phyloP scores from a whole-genome alignment of 1,140 invertebrate genomes.

The Diabrotica undecimpunctata region DNA sequence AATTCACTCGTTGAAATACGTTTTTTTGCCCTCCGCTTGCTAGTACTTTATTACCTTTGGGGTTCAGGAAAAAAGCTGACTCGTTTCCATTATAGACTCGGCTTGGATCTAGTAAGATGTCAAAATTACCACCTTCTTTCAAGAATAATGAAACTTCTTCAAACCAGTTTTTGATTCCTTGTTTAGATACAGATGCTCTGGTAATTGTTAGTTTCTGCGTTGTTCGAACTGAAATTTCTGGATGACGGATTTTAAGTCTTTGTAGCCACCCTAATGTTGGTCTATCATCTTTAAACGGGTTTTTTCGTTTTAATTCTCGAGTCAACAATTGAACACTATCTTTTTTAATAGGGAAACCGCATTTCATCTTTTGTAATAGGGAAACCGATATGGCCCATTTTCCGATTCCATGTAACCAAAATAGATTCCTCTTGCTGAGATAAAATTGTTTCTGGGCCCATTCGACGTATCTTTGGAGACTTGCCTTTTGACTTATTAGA shows the following conservation, averaged over 20 bases:
- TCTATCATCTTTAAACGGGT: too few species aligned
- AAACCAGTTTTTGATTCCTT: too few species aligned
- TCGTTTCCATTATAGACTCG: conserved; percentile 45
- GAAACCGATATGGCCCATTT: conserved; percentile 42
- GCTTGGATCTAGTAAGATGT: conserved; percentile 13
- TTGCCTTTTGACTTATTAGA: conserved; percentile 38
- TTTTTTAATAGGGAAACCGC: too few species aligned
- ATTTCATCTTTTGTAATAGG: conserved; percentile 42
- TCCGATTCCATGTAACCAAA: conserved; percentile 41
- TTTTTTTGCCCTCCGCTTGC: conserved; percentile 10
- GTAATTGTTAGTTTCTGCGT: conserved; percentile 36
- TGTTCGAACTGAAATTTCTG: conserved; percentile 25
- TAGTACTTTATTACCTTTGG: conserved; percentile 22
- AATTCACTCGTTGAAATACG: not conserved
- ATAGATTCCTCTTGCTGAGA: conserved; percentile 38
- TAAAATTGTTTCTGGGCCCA: conserved; percentile 37
- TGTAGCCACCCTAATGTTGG: too few species aligned
- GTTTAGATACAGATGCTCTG: too few species aligned
- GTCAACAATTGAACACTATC: conserved; percentile 35
- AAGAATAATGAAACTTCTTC: not conserved
- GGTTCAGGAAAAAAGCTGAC: conserved; percentile 39
- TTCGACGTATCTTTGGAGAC: conserved; percentile 32
- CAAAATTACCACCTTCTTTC: not conserved
- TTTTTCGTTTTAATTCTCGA: too few species aligned
- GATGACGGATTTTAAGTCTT: conserved; percentile 37